A percentile compares a stretch with the other conserved stretches of the same genome.
phyloP scores from a whole-genome alignment of 2,113 vertebrate species.

The Noturus placidus region DNA sequence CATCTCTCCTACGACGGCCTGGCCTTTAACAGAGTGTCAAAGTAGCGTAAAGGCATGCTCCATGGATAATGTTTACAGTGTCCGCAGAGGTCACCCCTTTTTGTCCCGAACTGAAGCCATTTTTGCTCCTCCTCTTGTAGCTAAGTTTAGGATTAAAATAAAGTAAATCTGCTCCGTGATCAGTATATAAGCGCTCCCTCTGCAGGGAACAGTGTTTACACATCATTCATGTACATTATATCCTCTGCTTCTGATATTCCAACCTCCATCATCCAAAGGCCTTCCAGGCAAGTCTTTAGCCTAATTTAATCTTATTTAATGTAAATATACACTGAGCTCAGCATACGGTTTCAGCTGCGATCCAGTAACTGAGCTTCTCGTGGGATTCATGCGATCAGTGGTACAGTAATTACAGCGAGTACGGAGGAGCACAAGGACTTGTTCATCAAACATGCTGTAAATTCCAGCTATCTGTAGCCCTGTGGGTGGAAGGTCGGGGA shows the following conservation, averaged over 20 bases:
- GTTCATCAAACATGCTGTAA: slow-evolving; percentile 54
- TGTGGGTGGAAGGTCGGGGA: slow-evolving; percentile 16
- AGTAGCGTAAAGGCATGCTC: not conserved
- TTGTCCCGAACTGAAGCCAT: not conserved
- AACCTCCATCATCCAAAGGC: slow-evolving; percentile 26
- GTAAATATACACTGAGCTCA: slow-evolving; percentile 49
- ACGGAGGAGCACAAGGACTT: slow-evolving; percentile 39
- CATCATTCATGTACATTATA: not conserved
- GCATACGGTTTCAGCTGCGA: slow-evolving; percentile 12
- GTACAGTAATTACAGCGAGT: slow-evolving; percentile 51
- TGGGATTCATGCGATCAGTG: slow-evolving; percentile 32
- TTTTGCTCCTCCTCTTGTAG: not conserved
- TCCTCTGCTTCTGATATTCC: slow-evolving; percentile 4
- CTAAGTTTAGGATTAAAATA: not conserved
- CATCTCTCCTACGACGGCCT: not conserved
- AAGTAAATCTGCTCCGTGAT: not conserved
- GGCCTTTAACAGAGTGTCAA: not conserved
- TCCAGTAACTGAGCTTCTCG: slow-evolving; percentile 7
- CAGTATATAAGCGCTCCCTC: slow-evolving; percentile 4
- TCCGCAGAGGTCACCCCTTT: slow-evolving; percentile 4
- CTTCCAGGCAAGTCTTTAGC: slow-evolving; percentile 26
- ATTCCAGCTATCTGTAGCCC: not conserved
- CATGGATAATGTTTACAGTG: slow-evolving; percentile 32
- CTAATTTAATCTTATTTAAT: slow-evolving; percentile 59
- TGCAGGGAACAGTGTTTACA: slow-evolving; percentile 31